Evolutionary conservation across 2,888 invertebrate species (phyloP).

Genomic region (Napeogenes sylphis): DNA sequence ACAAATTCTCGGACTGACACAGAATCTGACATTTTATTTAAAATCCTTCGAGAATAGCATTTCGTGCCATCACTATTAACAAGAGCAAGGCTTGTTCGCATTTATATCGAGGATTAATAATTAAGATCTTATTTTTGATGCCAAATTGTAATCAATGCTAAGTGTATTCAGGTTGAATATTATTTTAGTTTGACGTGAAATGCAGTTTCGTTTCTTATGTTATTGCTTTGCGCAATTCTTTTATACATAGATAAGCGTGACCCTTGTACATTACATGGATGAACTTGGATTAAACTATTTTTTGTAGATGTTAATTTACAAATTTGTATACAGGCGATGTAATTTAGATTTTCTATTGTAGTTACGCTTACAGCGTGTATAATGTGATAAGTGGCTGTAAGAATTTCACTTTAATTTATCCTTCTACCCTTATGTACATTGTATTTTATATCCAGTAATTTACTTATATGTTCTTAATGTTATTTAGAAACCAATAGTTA

Average conservation of each 20-base stretch:
- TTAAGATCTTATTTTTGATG: constrained; percentile 70
- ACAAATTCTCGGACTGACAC: neutral
- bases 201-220: constrained; percentile 44
- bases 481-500: constrained; percentile 38
- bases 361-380: constrained; percentile 54
- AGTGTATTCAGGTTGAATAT: constrained; percentile 4
- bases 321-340: constrained; percentile 67
- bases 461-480: constrained; percentile 36
- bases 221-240: constrained; percentile 56
- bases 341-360: constrained; percentile 75
- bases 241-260: constrained; percentile 48
- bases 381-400: constrained; percentile 78
- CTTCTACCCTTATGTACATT: constrained; percentile 39
- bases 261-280: constrained; percentile 53
- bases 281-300: constrained; percentile 52
- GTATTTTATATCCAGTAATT: constrained; percentile 8
- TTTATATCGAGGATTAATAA: constrained; percentile 54
- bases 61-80: constrained; percentile 33
- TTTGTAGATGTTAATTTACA: constrained; percentile 64
- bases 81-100: constrained; percentile 60
- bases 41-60: neutral
- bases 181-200: constrained; percentile 50
- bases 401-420: constrained; percentile 55
- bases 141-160: constrained; percentile 54
- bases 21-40: constrained; percentile 2